A percentile compares a stretch with the other conserved stretches of the same genome.
Conservation (phyloP, 2,888 invertebrate genomes). For the Drosophila longiperda region DNA sequence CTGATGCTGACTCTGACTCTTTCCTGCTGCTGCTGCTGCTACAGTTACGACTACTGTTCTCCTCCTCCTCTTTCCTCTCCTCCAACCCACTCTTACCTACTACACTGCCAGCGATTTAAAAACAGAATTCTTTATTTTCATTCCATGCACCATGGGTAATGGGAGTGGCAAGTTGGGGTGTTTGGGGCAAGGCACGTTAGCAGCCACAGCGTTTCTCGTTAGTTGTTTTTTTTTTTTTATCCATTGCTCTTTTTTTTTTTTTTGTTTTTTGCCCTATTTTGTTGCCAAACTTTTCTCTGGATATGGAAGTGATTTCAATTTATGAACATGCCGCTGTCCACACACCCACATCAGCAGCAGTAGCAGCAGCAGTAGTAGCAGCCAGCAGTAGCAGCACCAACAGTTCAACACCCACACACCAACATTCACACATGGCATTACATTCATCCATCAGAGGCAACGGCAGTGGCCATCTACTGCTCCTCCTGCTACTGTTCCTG, state of each 20-base stretch:
- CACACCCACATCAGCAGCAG: slow-evolving; percentile 36
- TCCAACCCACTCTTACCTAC: neutral
- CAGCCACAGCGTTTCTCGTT: slow-evolving; percentile 25
- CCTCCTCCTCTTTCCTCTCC: neutral
- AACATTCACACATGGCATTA: slow-evolving; percentile 54
- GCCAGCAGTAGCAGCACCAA: neutral
- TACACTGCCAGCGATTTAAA: slow-evolving; percentile 62
- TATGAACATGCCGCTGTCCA: slow-evolving; percentile 82
- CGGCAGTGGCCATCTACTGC: slow-evolving; percentile 42
- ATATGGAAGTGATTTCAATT: slow-evolving; percentile 84
- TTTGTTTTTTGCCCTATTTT: slow-evolving; percentile 65
- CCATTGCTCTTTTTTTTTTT: slow-evolving; percentile 28
- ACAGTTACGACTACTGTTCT: slow-evolving; percentile 20
- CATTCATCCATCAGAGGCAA: slow-evolving; percentile 66
- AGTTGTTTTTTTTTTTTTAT: slow-evolving; percentile 20
- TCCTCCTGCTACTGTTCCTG: neutral
- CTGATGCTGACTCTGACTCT: neutral
- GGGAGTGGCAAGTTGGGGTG: neutral
- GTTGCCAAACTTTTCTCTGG: slow-evolving; percentile 78
- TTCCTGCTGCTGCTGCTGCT: neutral
- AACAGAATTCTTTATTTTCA: slow-evolving; percentile 77
- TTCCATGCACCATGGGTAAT: slow-evolving; percentile 3
- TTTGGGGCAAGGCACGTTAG: slow-evolving; percentile 20
- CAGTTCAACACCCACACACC: slow-evolving; percentile 21
- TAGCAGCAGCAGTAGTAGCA: neutral